These are phyloP conservation scores for Hirudinaria manillensis DNA, from an alignment of 2,888 invertebrate species.

Conservation along the genomic window DNA sequence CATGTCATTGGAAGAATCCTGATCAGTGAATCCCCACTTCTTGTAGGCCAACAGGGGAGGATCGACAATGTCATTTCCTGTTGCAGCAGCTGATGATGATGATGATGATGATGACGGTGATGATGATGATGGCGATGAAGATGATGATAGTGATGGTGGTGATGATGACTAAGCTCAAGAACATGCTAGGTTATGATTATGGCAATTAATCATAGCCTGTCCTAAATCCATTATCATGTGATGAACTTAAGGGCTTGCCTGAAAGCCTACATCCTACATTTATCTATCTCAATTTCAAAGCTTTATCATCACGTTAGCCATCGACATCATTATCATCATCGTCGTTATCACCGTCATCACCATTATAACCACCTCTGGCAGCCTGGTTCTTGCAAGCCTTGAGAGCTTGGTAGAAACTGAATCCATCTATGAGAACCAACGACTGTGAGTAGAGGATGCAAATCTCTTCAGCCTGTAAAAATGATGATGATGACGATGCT, in stretches of 20 bases:
- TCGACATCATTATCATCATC: slow-evolving; percentile 11
- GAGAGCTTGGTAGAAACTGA: slow-evolving; percentile 72
- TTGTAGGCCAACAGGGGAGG: slow-evolving; percentile 67
- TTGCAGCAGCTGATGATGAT: slow-evolving; percentile 61
- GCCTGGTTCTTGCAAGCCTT: slow-evolving; percentile 72
- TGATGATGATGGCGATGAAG: neutral
- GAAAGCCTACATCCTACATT: neutral
- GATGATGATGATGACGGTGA: neutral
- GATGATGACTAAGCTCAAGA: too few relatives aligned
- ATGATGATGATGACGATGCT: neutral
- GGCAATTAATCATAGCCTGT: too few relatives aligned
- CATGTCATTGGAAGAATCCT: slow-evolving; percentile 68
- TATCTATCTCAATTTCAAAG: neutral
- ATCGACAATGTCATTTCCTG: slow-evolving; percentile 60
- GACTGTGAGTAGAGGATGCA: slow-evolving; percentile 68
- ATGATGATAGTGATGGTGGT: neutral
- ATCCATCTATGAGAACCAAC: slow-evolving; percentile 70
- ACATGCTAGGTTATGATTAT: too few relatives aligned
- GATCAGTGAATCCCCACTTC: slow-evolving; percentile 77
- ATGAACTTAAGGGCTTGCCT: neutral
- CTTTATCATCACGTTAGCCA: slow-evolving; percentile 7
- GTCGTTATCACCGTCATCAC: neutral
- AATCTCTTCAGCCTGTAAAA: slow-evolving; percentile 63
- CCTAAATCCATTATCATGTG: too few relatives aligned
- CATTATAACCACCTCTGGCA: slow-evolving; percentile 64